A percentile compares a stretch with the other conserved stretches of the same genome.
phyloP scores from a whole-genome alignment of 2,113 vertebrate genomes.

The Dromiciops gliroides region DNA sequence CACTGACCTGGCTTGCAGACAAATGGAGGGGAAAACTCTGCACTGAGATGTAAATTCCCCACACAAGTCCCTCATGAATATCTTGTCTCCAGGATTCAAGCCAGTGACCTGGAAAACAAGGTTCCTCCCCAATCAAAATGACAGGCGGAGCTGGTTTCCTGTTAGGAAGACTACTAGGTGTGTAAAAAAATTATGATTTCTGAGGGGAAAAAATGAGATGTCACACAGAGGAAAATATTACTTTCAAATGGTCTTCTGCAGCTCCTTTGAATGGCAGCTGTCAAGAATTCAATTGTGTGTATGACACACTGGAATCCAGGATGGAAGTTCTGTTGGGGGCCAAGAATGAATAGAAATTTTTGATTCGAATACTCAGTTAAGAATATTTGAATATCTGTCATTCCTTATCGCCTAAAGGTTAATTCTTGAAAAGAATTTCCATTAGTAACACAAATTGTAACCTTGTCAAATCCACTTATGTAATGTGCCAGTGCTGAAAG shows the following conservation, averaged over 20 bases:
- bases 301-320: slow-evolving; percentile 80
- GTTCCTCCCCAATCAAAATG: slow-evolving; percentile 92
- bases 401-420: slow-evolving; percentile 84
- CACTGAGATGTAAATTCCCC: slow-evolving; percentile 93
- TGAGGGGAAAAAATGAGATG: slow-evolving; percentile 90
- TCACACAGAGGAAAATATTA: slow-evolving; percentile 93
- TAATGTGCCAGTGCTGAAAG: slow-evolving; percentile 75
- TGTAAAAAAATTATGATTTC: slow-evolving; percentile 96
- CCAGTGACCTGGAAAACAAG: slow-evolving; percentile 91
- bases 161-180: slow-evolving; percentile 88
- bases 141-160: slow-evolving; percentile 89
- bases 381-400: slow-evolving; percentile 86
- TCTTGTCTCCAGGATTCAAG: slow-evolving; percentile 89
- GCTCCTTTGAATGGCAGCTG: slow-evolving; percentile 87
- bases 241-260: slow-evolving; percentile 89
- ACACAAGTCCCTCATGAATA: slow-evolving; percentile 89
- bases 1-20: slow-evolving; percentile 94
- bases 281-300: slow-evolving; percentile 85
- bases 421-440: slow-evolving; percentile 87
- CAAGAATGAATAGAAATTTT: slow-evolving; percentile 83
- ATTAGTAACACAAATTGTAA: slow-evolving; percentile 86
- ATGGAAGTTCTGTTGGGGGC: slow-evolving; percentile 80
- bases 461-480: slow-evolving; percentile 85
- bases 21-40: slow-evolving; percentile 97
- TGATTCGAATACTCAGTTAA: slow-evolving; percentile 83